Evolutionary conservation across 1,140 invertebrate species (phyloP).

Genomic region (Drosophila sproati): DNA sequence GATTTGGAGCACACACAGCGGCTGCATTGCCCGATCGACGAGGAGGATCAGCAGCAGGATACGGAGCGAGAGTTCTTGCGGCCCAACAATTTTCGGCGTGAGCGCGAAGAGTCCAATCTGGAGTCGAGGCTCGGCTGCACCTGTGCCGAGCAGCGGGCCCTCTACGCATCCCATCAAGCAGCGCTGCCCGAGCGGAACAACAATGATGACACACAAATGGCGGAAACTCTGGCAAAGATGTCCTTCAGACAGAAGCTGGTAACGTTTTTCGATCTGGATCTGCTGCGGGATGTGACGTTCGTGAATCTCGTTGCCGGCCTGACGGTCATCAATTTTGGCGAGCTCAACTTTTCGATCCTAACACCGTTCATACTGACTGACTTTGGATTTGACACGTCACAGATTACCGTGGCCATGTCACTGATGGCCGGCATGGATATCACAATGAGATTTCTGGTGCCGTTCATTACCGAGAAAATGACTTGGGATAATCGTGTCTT

Average conservation of each 20-base stretch:
- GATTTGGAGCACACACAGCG: slow-evolving; percentile 68
- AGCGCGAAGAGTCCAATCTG: slow-evolving; percentile 67
- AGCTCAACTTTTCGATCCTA: slow-evolving; percentile 89
- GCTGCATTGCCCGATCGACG: slow-evolving; percentile 58
- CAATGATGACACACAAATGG: slow-evolving; percentile 1
- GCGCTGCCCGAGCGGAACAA: slow-evolving; percentile 29
- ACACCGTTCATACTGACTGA: slow-evolving; percentile 89
- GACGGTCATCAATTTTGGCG: slow-evolving; percentile 88
- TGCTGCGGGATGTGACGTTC: slow-evolving; percentile 88
- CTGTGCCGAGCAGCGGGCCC: slow-evolving; percentile 60
- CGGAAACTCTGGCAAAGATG: slow-evolving; percentile 55
- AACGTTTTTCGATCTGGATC: slow-evolving; percentile 88
- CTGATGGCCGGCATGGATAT: slow-evolving; percentile 87
- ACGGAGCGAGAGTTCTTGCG: slow-evolving; percentile 49
- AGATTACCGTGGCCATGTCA: slow-evolving; percentile 88
- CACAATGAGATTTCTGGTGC: slow-evolving; percentile 87
- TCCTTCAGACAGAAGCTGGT: slow-evolving; percentile 85
- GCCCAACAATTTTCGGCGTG: slow-evolving; percentile 75
- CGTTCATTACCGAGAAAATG: slow-evolving; percentile 88
- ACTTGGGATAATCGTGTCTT: slow-evolving; percentile 88
- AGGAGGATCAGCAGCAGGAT: slow-evolving; percentile 45
- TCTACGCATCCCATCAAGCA: slow-evolving; percentile 6
- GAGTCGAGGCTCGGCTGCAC: slow-evolving; percentile 57
- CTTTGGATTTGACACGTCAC: slow-evolving; percentile 86
- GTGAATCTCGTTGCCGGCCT: slow-evolving; percentile 89